These are phyloP conservation scores for Oopsacas minuta DNA, from an alignment of 37 sponge, comb jelly and placozoan genomes.

Conservation along the genomic window DNA sequence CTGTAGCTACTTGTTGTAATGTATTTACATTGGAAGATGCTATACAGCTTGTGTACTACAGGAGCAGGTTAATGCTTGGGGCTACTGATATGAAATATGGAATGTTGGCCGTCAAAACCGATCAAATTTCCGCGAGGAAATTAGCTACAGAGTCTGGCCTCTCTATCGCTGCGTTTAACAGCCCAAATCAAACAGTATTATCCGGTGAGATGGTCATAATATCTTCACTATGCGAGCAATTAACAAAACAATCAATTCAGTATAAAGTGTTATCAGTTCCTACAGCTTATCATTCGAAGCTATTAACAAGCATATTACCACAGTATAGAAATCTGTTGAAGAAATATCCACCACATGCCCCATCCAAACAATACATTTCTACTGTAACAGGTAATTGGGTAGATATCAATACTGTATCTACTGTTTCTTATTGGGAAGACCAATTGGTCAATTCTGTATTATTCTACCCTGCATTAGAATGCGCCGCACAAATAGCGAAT, in stretches of 20 bases:
- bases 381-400: conserved; percentile 4
- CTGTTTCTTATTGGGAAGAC: neutral
- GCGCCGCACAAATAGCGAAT: neutral
- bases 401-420: neutral
- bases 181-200: neutral
- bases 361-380: neutral
- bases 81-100: neutral
- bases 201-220: neutral
- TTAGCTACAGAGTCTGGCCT: neutral
- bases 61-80: neutral
- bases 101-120: neutral
- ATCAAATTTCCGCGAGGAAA: neutral
- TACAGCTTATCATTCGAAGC: conserved; percentile 1
- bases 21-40: neutral
- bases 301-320: neutral
- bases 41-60: neutral
- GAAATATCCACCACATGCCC: neutral
- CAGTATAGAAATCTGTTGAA: neutral
- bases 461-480: neutral
- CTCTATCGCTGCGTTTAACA: neutral
- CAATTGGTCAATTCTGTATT: neutral
- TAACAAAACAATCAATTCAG: neutral
- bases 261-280: neutral
- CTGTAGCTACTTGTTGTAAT: neutral
- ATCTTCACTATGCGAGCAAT: neutral